Conservation (phyloP, 2,888 invertebrate species). For the Spilosoma lubricipeda region DNA sequence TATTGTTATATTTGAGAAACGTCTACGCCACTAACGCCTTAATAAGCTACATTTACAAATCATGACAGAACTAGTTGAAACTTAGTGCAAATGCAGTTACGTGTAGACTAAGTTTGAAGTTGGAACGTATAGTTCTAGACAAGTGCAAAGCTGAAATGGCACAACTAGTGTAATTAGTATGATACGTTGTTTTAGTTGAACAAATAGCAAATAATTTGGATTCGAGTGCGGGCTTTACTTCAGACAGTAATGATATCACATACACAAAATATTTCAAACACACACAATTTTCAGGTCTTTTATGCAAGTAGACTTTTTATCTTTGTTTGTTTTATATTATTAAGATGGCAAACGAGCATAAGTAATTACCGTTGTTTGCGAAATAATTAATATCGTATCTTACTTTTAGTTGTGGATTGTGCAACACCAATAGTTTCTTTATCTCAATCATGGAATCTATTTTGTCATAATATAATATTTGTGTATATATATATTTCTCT, state of each 20-base stretch:
- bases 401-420: no score
- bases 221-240: no score
- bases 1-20: not conserved
- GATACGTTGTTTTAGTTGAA: constrained; percentile 2
- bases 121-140: constrained; percentile 14
- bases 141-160: constrained; percentile 4
- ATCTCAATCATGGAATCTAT: not conserved
- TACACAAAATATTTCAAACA: not conserved
- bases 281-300: not conserved
- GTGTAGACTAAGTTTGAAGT: constrained; percentile 8
- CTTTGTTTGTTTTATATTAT: not conserved
- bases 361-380: not conserved
- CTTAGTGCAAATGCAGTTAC: constrained; percentile 14
- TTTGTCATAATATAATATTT: no score
- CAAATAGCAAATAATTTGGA: not conserved
- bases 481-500: no score
- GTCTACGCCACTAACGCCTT: not conserved
- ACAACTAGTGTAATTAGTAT: constrained; percentile 4
- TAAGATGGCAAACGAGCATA: not conserved
- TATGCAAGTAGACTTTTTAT: no score
- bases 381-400: not conserved
- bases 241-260: not conserved
- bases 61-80: constrained; percentile 1
- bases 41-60: constrained; percentile 13
- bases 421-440: not conserved